Percentiles rank a stretch among this genome's conserved stretches.
phyloP scores from a whole-genome alignment of 2,113 vertebrate species.

The Smithornis capensis region DNA sequence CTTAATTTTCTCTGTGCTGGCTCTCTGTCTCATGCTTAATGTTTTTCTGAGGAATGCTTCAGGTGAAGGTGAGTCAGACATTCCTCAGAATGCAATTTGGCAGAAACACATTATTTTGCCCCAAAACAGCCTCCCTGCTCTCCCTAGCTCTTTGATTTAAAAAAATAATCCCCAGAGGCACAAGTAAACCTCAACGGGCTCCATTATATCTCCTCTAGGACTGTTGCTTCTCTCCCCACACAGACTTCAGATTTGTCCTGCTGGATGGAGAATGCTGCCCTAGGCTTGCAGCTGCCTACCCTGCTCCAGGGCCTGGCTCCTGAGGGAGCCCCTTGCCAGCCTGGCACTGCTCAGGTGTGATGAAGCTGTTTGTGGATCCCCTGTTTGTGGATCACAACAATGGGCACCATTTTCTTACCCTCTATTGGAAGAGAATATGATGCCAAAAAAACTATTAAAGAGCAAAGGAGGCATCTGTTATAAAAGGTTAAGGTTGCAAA shows the following conservation, averaged over 20 bases:
- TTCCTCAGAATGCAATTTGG: background rate
- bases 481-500: background rate
- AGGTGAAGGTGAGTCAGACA: background rate
- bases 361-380: too few relatives aligned
- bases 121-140: background rate
- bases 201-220: background rate
- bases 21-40: background rate
- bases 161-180: background rate
- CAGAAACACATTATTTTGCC: background rate
- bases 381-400: fast-evolving
- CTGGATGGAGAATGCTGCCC: fast-evolving
- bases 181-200: background rate
- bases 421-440: fast-evolving
- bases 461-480: background rate
- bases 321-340: too few relatives aligned
- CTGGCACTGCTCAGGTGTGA: background rate
- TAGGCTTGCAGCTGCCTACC: fast-evolving
- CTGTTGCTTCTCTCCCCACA: fast-evolving
- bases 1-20: background rate
- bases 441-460: background rate
- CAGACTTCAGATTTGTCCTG: background rate
- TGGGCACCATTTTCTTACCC: fast-evolving
- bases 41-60: background rate
- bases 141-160: background rate
- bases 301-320: too few relatives aligned